Evolutionary conservation across 1,140 invertebrate species (phyloP).

Genomic region (Platorchestia sp.): DNA sequence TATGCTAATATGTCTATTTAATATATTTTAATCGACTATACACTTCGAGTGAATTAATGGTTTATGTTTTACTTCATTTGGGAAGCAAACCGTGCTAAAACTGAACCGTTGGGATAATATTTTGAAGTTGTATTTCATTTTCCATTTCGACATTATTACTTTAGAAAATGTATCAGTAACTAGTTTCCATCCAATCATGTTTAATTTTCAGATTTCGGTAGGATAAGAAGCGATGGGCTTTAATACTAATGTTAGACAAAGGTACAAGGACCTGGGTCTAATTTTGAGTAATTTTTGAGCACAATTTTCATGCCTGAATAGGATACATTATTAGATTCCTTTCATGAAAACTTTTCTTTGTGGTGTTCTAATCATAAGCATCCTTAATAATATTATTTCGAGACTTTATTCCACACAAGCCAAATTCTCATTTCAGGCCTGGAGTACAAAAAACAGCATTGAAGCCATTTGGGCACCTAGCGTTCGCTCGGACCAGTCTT

Average conservation of each 20-base stretch:
- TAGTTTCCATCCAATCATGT: no score
- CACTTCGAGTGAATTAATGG: no score
- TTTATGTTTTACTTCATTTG: no score
- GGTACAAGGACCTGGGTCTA: neutral
- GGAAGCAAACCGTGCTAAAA: no score
- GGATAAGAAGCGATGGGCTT: no score
- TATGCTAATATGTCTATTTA: no score
- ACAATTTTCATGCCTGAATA: neutral
- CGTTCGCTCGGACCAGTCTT: neutral
- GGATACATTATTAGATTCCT: neutral
- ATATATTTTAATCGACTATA: no score
- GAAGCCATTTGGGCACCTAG: neutral
- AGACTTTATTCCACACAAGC: neutral
- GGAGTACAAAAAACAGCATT: neutral
- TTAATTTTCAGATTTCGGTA: no score
- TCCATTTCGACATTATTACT: no score
- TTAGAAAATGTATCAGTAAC: no score
- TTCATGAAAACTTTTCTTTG: neutral
- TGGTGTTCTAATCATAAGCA: neutral
- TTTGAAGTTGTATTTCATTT: no score
- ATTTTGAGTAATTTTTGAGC: neutral
- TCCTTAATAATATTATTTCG: neutral
- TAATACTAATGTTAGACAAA: neutral
- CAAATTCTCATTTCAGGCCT: neutral
- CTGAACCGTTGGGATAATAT: no score